phyloP scores from a whole-genome alignment of 2,113 vertebrate genomes.

The Bolborhynchus lineola region DNA sequence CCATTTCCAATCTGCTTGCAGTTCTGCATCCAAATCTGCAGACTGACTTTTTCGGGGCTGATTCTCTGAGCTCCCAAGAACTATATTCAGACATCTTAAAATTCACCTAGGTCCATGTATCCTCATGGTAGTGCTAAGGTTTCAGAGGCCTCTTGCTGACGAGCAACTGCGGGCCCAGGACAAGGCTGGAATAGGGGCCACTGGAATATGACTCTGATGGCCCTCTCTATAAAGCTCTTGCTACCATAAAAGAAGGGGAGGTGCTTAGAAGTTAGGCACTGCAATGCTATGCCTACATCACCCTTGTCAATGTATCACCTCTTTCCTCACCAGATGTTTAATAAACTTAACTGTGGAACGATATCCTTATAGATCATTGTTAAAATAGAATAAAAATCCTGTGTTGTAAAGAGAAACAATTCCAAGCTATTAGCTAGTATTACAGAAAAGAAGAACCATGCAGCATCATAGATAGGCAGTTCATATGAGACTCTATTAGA shows the following conservation, averaged over 20 bases:
- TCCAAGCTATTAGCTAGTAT: neutral
- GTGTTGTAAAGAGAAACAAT: neutral
- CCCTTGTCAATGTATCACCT: neutral
- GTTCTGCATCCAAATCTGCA: neutral
- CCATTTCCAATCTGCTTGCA: neutral
- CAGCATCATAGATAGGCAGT: neutral
- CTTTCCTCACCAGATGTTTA: neutral
- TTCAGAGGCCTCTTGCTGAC: neutral
- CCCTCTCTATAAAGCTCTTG: neutral
- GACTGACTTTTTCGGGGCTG: neutral
- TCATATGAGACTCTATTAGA: neutral
- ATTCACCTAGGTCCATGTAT: neutral
- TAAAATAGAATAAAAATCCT: neutral
- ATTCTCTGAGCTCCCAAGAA: neutral
- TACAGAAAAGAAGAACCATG: neutral
- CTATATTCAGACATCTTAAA: neutral
- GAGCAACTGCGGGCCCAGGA: neutral
- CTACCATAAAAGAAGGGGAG: neutral
- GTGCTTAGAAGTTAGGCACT: neutral
- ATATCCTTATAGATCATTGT: neutral
- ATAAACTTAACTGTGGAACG: neutral
- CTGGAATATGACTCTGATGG: accelerated
- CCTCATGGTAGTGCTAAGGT: neutral
- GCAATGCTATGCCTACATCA: neutral
- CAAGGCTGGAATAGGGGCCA: neutral